Conservation (phyloP, 2,888 invertebrate species). For the Pandemis corylana region DNA sequence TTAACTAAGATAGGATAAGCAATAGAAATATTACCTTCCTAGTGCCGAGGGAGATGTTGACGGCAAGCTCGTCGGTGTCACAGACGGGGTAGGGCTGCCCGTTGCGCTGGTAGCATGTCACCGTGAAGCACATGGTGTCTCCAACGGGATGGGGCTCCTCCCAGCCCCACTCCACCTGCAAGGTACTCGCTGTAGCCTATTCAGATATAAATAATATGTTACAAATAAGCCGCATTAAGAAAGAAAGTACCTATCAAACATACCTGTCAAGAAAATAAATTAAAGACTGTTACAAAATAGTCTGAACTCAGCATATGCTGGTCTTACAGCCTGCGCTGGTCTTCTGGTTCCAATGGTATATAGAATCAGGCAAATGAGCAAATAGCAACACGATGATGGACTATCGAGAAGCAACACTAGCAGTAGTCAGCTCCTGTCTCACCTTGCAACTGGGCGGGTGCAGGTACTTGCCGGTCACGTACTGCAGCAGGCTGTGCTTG, state of each 20-base stretch:
- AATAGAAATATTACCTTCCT: slow-evolving; percentile 84
- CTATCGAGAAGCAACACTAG: too few relatives aligned
- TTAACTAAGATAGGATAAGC: too few relatives aligned
- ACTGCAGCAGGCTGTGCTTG: slow-evolving; percentile 94
- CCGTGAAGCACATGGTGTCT: slow-evolving; percentile 95
- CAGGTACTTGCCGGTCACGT: slow-evolving; percentile 96
- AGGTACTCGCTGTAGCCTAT: neutral
- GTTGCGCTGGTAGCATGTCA: slow-evolving; percentile 96
- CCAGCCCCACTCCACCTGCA: slow-evolving; percentile 94
- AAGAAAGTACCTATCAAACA: too few relatives aligned
- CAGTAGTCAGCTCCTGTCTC: neutral
- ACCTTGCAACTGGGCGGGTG: slow-evolving; percentile 94
- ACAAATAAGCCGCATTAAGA: too few relatives aligned
- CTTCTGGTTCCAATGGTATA: too few relatives aligned
- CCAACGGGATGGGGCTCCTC: slow-evolving; percentile 95
- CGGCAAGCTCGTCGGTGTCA: slow-evolving; percentile 95
- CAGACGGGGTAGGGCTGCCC: slow-evolving; percentile 97
- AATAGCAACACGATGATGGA: too few relatives aligned
- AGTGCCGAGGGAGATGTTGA: slow-evolving; percentile 94
- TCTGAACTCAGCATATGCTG: too few relatives aligned
- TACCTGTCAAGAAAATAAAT: too few relatives aligned
- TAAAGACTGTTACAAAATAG: too few relatives aligned
- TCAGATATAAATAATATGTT: neutral
- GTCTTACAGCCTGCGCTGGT: too few relatives aligned
- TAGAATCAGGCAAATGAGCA: too few relatives aligned